Conservation (phyloP, 2,797 vertebrate species). For the Pseudotriccus pelzelni region DNA sequence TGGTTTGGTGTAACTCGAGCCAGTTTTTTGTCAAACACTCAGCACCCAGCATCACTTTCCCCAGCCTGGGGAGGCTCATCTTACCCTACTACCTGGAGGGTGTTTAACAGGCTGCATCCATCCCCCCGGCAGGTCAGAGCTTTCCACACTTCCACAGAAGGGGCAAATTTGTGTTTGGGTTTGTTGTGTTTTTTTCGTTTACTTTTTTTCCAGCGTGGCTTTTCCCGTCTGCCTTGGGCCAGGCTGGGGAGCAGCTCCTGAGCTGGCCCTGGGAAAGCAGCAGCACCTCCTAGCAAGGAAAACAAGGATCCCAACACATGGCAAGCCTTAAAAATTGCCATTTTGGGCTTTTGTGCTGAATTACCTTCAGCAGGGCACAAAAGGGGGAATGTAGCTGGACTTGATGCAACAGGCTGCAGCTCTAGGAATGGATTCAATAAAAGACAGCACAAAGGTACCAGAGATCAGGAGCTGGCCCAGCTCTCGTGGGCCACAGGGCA, state of each 20-base stretch:
- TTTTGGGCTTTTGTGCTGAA: neutral
- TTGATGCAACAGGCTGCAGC: neutral
- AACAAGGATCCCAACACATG: neutral
- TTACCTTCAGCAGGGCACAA: neutral
- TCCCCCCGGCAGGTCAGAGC: neutral
- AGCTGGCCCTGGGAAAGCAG: neutral
- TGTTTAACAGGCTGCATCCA: neutral
- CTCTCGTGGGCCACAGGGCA: neutral
- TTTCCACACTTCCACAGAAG: neutral
- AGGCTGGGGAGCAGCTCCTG: neutral
- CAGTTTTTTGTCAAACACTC: slow-evolving; percentile 41
- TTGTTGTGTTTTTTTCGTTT: neutral
- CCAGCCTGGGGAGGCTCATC: neutral
- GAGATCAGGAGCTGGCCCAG: neutral
- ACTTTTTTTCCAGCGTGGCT: neutral
- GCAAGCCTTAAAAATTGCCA: neutral
- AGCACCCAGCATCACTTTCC: slow-evolving; percentile 5
- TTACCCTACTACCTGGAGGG: slow-evolving; percentile 21
- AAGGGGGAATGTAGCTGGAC: neutral
- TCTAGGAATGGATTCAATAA: neutral
- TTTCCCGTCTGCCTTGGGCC: neutral
- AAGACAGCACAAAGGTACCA: neutral
- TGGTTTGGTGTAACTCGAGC: neutral
- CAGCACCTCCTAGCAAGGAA: neutral
- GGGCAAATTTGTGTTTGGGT: neutral